These are phyloP conservation scores for Perdix hodgsoniae DNA, from an alignment of 2,797 vertebrate genomes.

Conservation along the genomic window DNA sequence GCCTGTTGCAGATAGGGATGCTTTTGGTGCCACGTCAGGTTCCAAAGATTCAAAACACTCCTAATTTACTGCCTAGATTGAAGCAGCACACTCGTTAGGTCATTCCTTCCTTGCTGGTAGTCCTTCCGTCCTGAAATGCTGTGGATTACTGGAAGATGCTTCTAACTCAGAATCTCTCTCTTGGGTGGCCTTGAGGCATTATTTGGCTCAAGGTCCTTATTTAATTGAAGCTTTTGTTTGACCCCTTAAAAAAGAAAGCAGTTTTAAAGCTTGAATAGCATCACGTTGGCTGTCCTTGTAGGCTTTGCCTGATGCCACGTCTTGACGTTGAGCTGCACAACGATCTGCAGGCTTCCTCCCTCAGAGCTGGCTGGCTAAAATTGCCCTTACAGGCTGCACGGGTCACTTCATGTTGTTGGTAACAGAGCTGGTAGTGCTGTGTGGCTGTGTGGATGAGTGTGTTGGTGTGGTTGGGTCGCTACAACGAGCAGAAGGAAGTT, in stretches of 20 bases:
- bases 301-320: background rate
- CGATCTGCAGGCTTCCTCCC: background rate
- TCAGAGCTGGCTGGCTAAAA: background rate
- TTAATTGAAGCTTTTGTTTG: background rate
- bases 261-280: background rate
- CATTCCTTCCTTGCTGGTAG: background rate
- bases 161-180: background rate
- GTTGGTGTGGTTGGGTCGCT: background rate
- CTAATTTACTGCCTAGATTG: background rate
- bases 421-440: background rate
- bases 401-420: background rate
- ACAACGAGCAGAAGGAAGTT: background rate
- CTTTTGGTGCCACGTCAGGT: background rate
- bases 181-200: background rate
- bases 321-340: background rate
- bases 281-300: background rate
- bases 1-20: background rate
- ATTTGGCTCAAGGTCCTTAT: slow-evolving; percentile 15
- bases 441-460: background rate
- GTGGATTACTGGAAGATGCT: background rate
- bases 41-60: background rate
- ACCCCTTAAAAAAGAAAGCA: background rate
- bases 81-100: background rate
- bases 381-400: background rate
- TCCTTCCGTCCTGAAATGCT: background rate